A percentile compares a stretch with the other conserved stretches of the same genome.
These are phyloP conservation scores for Lamellibrachia luymesi DNA, from an alignment of 1,140 invertebrate species.

Conservation along the genomic window DNA sequence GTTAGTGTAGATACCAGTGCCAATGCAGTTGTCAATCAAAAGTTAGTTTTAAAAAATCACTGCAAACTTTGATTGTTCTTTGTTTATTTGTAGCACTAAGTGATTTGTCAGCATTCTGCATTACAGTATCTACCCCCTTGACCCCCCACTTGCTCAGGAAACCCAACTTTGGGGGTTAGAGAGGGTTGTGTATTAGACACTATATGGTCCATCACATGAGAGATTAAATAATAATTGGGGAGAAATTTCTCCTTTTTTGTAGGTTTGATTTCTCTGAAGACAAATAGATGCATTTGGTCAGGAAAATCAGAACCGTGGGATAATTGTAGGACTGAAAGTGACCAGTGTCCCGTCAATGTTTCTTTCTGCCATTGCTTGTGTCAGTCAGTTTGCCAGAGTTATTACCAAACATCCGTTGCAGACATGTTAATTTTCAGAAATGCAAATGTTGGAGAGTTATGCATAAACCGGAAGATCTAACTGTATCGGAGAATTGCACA, in stretches of 20 bases:
- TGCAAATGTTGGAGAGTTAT: too few relatives aligned
- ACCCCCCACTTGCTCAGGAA: too few relatives aligned
- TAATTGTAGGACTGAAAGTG: neutral
- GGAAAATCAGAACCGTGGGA: neutral
- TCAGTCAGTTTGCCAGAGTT: too few relatives aligned
- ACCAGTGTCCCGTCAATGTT: neutral
- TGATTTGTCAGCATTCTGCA: neutral
- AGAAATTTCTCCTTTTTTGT: neutral
- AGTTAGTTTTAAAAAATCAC: neutral
- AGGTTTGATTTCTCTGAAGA: neutral
- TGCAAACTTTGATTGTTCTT: neutral
- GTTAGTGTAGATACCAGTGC: neutral
- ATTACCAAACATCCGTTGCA: too few relatives aligned
- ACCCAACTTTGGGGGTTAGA: too few relatives aligned
- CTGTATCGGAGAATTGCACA: too few relatives aligned
- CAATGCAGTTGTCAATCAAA: neutral
- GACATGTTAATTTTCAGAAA: too few relatives aligned
- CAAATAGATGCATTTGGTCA: neutral
- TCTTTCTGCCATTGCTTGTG: neutral
- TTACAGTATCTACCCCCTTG: neutral
- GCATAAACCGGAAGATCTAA: too few relatives aligned
- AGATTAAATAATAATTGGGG: neutral
- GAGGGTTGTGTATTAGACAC: neutral
- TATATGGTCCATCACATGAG: neutral
- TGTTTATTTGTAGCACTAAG: neutral